phyloP scores from a whole-genome alignment of 2,797 vertebrate species.

The Dermochelys coriacea region DNA sequence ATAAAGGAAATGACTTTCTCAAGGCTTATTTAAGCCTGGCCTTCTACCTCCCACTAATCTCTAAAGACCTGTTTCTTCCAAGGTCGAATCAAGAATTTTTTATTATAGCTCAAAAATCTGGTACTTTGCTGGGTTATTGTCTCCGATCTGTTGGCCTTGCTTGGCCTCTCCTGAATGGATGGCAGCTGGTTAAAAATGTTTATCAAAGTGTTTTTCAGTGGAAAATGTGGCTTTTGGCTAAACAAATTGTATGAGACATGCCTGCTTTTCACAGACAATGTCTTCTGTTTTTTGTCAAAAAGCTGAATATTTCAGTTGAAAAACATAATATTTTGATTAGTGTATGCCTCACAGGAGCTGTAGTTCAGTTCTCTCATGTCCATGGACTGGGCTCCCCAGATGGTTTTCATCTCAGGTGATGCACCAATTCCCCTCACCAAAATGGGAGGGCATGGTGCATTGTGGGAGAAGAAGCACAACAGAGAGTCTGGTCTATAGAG shows the following conservation, averaged over 20 bases:
- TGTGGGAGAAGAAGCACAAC: background rate
- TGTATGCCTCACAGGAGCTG: background rate
- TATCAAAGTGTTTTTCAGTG: background rate
- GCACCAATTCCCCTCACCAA: accelerated
- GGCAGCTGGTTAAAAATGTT: background rate
- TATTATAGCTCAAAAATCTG: background rate
- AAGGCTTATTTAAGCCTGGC: background rate
- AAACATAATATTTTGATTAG: background rate
- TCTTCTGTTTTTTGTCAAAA: background rate
- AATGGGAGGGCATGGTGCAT: background rate
- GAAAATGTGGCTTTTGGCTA: background rate
- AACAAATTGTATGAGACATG: background rate
- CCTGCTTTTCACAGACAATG: background rate
- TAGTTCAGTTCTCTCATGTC: accelerated
- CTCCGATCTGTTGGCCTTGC: background rate
- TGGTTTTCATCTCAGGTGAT: background rate
- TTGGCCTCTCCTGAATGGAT: background rate
- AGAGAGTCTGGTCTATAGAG: accelerated
- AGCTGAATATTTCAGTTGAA: background rate
- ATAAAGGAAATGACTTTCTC: background rate
- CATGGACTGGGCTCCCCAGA: background rate
- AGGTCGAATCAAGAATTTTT: background rate
- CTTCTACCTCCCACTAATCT: background rate
- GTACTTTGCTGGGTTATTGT: background rate
- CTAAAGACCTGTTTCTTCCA: background rate